A percentile compares a stretch with the other conserved stretches of the same genome.
Conservation (phyloP, 1,140 invertebrate genomes). For the Sminthurides bifidus region DNA sequence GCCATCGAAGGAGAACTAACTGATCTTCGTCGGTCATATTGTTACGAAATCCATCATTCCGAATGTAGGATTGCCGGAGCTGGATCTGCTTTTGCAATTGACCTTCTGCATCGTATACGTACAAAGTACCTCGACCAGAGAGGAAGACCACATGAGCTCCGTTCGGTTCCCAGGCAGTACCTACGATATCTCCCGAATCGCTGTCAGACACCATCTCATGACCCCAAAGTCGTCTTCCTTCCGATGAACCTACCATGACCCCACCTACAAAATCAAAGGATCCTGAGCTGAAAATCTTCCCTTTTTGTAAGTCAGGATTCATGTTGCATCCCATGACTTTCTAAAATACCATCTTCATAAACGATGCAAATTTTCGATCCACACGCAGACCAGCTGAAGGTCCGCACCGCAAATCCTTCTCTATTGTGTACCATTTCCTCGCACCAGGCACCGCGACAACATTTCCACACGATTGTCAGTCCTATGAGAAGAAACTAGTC, state of each 20-base stretch:
- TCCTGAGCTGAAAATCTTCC: too few species aligned
- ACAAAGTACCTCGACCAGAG: neutral
- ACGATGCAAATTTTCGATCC: slow-evolving; percentile 98
- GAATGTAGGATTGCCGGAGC: slow-evolving; percentile 85
- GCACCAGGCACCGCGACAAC: slow-evolving; percentile 94
- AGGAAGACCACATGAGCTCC: neutral
- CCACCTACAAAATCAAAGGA: slow-evolving; percentile 43
- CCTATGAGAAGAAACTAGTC: slow-evolving; percentile 10
- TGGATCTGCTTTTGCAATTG: slow-evolving; percentile 54
- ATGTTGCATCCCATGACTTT: too few species aligned
- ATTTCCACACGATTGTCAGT: slow-evolving; percentile 97
- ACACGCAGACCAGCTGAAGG: slow-evolving; percentile 93
- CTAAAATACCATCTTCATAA: slow-evolving; percentile 85
- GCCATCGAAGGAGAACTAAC: too few species aligned
- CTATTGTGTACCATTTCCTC: slow-evolving; percentile 99
- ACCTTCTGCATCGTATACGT: neutral
- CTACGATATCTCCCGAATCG: slow-evolving; percentile 37
- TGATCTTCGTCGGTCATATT: too few species aligned
- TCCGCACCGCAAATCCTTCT: slow-evolving; percentile 87
- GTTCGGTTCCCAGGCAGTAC: neutral
- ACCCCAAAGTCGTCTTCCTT: slow-evolving; percentile 95
- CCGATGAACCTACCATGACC: slow-evolving; percentile 89
- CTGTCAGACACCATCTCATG: slow-evolving; percentile 89
- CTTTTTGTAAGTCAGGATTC: too few species aligned
- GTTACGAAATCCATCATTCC: slow-evolving; percentile 55